Evolutionary conservation across 2,113 vertebrate species (phyloP).

Genomic region (Semnopithecus entellus): DNA sequence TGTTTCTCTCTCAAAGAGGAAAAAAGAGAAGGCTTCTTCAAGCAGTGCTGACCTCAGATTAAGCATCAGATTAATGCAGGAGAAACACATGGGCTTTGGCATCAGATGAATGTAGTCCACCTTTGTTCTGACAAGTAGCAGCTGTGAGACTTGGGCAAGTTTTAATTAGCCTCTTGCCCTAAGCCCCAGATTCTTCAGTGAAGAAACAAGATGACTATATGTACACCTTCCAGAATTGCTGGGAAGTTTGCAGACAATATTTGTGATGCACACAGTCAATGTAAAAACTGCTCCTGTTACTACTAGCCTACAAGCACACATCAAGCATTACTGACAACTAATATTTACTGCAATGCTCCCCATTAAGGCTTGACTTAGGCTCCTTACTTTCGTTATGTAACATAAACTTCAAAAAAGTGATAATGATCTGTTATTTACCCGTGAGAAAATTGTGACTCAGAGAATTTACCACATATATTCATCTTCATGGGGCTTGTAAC

Average conservation of each 20-base stretch:
- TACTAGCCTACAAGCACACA: background rate
- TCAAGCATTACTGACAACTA: background rate
- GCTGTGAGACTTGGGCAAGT: background rate
- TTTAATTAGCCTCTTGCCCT: constrained; percentile 30
- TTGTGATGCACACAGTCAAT: background rate
- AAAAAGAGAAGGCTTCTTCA: background rate
- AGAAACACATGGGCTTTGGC: background rate
- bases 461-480: background rate
- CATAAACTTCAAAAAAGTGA: background rate
- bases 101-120: background rate
- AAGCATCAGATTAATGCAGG: background rate
- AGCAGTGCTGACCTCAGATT: background rate
- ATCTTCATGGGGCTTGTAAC: background rate
- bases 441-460: background rate
- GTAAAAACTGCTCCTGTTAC: background rate
- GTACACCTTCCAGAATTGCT: background rate
- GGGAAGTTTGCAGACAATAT: background rate
- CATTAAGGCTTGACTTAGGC: background rate
- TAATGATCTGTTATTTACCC: background rate
- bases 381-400: background rate
- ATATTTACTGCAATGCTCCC: background rate
- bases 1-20: background rate
- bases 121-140: constrained; percentile 7
- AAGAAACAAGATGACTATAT: background rate
- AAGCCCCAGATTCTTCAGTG: background rate